Evolutionary conservation across 2,113 vertebrate species (phyloP).

Genomic region (Gambusia holbrooki): DNA sequence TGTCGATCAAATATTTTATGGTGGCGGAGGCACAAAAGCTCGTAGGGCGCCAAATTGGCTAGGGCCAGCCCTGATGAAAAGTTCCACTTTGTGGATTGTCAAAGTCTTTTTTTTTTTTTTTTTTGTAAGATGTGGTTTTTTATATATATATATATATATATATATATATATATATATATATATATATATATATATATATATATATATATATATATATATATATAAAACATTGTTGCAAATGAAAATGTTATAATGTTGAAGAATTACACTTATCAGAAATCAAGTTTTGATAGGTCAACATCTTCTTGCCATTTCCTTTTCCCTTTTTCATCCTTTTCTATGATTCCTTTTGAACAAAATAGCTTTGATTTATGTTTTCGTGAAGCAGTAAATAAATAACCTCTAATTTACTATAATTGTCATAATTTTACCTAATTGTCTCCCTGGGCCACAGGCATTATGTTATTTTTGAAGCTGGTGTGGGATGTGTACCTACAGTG

Average conservation of each 20-base stretch:
- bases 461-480: conserved; percentile 63
- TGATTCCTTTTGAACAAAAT: background rate
- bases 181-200: too few relatives aligned
- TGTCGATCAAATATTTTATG: too few relatives aligned
- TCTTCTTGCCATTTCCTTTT: background rate
- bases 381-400: conserved; percentile 30
- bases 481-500: conserved; percentile 66
- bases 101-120: too few relatives aligned
- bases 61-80: too few relatives aligned
- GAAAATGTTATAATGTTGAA: background rate
- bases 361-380: conserved; percentile 20
- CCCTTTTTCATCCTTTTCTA: background rate
- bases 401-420: conserved; percentile 66
- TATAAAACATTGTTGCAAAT: too few relatives aligned
- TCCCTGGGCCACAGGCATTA: conserved; percentile 55
- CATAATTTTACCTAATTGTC: conserved; percentile 68
- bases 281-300: background rate
- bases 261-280: background rate
- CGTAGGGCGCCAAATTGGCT: too few relatives aligned
- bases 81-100: too few relatives aligned
- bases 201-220: too few relatives aligned
- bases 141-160: too few relatives aligned
- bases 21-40: too few relatives aligned
- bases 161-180: too few relatives aligned
- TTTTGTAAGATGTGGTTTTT: too few relatives aligned